Percentiles rank a stretch among this genome's conserved stretches.
Evolutionary conservation across 2,797 vertebrate genomes (phyloP).

Genomic region (Cephalopachus bancanus): DNA sequence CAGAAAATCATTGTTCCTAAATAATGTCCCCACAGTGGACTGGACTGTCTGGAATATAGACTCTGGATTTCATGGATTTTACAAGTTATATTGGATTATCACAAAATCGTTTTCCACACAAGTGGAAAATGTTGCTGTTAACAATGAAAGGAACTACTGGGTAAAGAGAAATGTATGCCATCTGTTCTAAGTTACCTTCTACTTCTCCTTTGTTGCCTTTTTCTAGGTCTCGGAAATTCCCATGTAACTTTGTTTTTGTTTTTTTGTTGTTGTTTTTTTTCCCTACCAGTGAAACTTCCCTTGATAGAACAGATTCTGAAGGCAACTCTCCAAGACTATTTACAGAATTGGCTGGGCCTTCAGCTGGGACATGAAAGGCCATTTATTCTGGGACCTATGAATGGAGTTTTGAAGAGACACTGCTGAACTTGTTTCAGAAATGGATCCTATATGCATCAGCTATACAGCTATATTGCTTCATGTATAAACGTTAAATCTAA

Average conservation of each 20-base stretch:
- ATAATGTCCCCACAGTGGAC: slow-evolving; percentile 38
- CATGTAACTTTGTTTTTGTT: slow-evolving; percentile 83
- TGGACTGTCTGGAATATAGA: slow-evolving; percentile 28
- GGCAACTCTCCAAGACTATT: slow-evolving; percentile 89
- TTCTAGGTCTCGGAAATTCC: slow-evolving; percentile 83
- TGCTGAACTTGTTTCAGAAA: slow-evolving; percentile 88
- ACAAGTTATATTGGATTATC: slow-evolving; percentile 78
- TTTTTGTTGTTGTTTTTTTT: no score
- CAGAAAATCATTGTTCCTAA: slow-evolving; percentile 64
- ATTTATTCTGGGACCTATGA: slow-evolving; percentile 89
- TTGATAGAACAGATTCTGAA: slow-evolving; percentile 86
- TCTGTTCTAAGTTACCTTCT: slow-evolving; percentile 85
- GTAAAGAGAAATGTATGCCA: slow-evolving; percentile 85
- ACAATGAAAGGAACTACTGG: slow-evolving; percentile 82
- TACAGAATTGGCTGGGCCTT: slow-evolving; percentile 87
- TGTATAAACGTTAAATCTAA: slow-evolving; percentile 86
- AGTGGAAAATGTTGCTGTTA: slow-evolving; percentile 80
- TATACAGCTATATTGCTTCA: slow-evolving; percentile 88
- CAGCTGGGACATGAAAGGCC: slow-evolving; percentile 87
- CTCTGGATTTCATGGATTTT: slow-evolving; percentile 55
- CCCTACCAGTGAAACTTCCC: slow-evolving; percentile 87
- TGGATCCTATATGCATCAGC: slow-evolving; percentile 85
- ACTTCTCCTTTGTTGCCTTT: slow-evolving; percentile 82
- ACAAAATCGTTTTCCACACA: slow-evolving; percentile 60
- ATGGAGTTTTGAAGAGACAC: slow-evolving; percentile 86